Percentiles rank a stretch among this genome's conserved stretches.
Evolutionary conservation across 2,888 invertebrate genomes (phyloP).

Genomic region (Antheraea yamamai): DNA sequence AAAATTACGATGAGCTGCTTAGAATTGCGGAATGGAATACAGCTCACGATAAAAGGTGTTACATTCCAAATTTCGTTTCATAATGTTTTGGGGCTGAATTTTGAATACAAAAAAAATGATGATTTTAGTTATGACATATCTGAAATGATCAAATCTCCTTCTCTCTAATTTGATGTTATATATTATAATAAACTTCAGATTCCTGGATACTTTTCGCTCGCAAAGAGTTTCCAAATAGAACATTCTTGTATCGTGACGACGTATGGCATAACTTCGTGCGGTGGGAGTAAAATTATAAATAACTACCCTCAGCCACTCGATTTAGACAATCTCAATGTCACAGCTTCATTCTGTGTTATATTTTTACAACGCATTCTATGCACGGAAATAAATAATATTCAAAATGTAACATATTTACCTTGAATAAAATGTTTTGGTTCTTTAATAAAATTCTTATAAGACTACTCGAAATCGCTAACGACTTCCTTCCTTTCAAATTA

Average conservation of each 20-base stretch:
- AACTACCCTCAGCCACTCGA: constrained; percentile 62
- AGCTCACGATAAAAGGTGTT: not conserved
- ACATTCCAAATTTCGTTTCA: no score
- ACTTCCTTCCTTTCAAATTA: no score
- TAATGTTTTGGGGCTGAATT: not conserved
- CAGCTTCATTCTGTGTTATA: constrained; percentile 51
- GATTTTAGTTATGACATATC: not conserved
- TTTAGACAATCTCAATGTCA: constrained; percentile 74
- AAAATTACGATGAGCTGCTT: constrained; percentile 43
- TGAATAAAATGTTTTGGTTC: not conserved
- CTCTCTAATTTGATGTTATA: no score
- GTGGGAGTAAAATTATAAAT: constrained; percentile 74
- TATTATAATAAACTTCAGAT: constrained; percentile 41
- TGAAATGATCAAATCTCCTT: not conserved
- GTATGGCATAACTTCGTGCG: constrained; percentile 46
- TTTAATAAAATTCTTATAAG: not conserved
- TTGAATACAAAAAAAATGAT: not conserved
- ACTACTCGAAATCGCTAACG: not conserved
- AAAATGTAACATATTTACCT: not conserved
- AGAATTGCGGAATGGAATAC: constrained; percentile 13
- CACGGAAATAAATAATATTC: constrained; percentile 26
- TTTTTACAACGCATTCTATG: constrained; percentile 44
- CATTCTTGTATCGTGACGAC: constrained; percentile 61
- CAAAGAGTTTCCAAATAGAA: constrained; percentile 60
- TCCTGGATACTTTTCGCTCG: constrained; percentile 41